Evolutionary conservation across 2,797 vertebrate genomes (phyloP), one percentile per base, ranked within the genome.

Genomic region (Acrossocheilus fasciatus): DNA sequence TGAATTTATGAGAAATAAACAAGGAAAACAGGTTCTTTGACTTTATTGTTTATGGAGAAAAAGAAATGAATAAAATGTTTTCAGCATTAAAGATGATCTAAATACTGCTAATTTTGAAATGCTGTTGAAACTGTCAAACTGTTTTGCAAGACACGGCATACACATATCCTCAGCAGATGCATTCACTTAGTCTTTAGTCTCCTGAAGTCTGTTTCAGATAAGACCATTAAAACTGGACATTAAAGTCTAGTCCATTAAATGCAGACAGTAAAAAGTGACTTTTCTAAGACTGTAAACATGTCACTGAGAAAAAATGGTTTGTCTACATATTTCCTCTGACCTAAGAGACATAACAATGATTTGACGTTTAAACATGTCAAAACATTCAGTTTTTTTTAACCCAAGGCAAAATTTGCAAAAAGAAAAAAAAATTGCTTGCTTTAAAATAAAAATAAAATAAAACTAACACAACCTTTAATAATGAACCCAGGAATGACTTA

Each of bases 271-370:
- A 45, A 78, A 62, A 18, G 23, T 17, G 23, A 11, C 9, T 45
- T 39, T 80, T 41, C 15, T 64, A 3, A 64, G 41, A 47, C 9
- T 66, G 8, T 80, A 80, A 80, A 80, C 78, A 66, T 10, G 15
- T 66, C 78, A 66, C n/a, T 47, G 26, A 47, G 15, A 47, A 80
- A 75, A 79, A 79, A 64, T 4, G 41, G 41, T 47, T 66, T 66
- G 78, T 66, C 4, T 79, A 79, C 3, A 78, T 62, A 43, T 36
- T 43, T 59, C 23, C 36, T 26, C 6, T 62, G 36, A 26, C 52
- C n/a, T 57, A 10, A 50, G 15, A 78, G 20, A 6, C 39, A 62
- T 59, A 41, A 15, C 75, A 59, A 78, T 26, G 36, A 78, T 26
- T 18, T 62, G 12, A n/a, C 2, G 20, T n/a, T n/a, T 77, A 77